Conservation (phyloP, 2,113 vertebrate genomes). For the Eonycteris spelaea region DNA sequence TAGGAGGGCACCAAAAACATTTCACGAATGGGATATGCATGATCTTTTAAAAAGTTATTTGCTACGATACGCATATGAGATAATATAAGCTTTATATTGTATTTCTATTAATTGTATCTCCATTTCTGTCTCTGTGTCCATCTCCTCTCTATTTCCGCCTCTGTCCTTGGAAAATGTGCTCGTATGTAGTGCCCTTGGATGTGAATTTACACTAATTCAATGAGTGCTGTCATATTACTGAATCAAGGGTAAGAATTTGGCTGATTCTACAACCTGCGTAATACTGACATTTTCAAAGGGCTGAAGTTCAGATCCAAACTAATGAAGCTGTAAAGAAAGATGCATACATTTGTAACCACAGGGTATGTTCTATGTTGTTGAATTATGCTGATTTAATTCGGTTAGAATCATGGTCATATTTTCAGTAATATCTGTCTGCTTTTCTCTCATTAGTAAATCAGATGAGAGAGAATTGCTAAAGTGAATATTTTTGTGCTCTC, state of each 20-base stretch:
- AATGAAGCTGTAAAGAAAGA: conserved; percentile 12
- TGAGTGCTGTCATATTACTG: conserved; percentile 17
- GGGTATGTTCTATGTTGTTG: not conserved
- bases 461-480: not conserved
- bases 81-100: not conserved
- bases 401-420: not conserved
- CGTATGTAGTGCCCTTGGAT: not conserved
- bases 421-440: not conserved
- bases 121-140: not conserved
- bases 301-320: conserved; percentile 15
- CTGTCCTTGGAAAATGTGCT: not conserved
- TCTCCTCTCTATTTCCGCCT: not conserved
- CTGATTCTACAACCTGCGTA: not conserved
- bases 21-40: not conserved
- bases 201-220: not conserved
- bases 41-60: not conserved
- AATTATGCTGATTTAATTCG: conserved; percentile 32
- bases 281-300: conserved; percentile 48
- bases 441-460: conserved; percentile 24
- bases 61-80: not conserved
- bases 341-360: not conserved
- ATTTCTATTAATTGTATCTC: not conserved
- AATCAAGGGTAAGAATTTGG: conserved; percentile 4
- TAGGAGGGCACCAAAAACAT: conserved; percentile 1
- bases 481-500: not conserved